A percentile compares a stretch with the other conserved stretches of the same genome.
These are phyloP conservation scores for Cryptoprocta ferox DNA, from an alignment of 2,797 vertebrate genomes.

Conservation along the genomic window DNA sequence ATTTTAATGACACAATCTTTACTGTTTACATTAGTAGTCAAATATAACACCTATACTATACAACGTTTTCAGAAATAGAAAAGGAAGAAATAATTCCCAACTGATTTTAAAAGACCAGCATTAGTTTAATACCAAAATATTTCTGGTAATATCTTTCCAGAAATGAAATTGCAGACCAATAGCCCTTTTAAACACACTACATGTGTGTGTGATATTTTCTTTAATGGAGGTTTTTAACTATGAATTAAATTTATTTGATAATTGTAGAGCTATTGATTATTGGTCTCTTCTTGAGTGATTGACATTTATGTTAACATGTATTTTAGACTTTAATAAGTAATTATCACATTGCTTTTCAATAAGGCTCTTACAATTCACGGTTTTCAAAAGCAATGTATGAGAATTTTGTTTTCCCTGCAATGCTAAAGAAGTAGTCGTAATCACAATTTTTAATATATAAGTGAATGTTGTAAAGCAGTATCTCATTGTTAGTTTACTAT, in stretches of 20 bases:
- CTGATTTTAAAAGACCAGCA: not conserved
- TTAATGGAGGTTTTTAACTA: not conserved
- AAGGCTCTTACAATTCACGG: not conserved
- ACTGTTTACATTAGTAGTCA: conserved; percentile 19
- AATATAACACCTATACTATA: not conserved
- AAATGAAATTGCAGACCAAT: not conserved
- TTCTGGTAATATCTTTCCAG: not conserved
- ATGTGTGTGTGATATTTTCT: not conserved
- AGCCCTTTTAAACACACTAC: not conserved
- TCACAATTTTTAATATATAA: not conserved
- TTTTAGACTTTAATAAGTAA: not conserved
- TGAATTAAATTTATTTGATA: not conserved
- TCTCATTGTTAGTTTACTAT: not conserved
- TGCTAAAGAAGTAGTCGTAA: not conserved
- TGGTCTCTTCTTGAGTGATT: not conserved
- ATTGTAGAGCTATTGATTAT: not conserved
- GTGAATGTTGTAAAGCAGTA: not conserved
- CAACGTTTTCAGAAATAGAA: not conserved
- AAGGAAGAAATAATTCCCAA: not conserved
- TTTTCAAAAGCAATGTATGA: not conserved
- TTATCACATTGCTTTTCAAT: not conserved
- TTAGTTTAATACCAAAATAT: not conserved
- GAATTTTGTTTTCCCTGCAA: not conserved
- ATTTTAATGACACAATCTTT: conserved; percentile 74
- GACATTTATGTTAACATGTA: not conserved